Base-by-base conservation (phyloP, 2,797 vertebrate species). In the Rhinichthys osculus region DNA sequence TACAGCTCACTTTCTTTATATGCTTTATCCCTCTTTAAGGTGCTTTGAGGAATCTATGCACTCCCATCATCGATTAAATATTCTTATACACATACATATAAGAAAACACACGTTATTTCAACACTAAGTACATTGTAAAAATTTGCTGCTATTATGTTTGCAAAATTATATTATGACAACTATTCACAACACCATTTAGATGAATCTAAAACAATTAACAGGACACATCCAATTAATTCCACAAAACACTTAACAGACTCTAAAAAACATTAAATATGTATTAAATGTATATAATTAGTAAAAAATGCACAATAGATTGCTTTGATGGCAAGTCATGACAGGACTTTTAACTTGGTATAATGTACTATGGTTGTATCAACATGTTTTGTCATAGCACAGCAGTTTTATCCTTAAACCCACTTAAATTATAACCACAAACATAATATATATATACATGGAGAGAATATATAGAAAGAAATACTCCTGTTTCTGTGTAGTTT, bases 1-100 rank as follows among this genome's bases (percentile, higher is more conserved):
- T n/a, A 8, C 70, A 86, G 92, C 91, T 91, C 87, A 91, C 95
- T 94, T 94, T 94, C 91, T 94, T 95, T 95, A 95, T 93, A 89
- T 89, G 89, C 86, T 88, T 86, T 88, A 83, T 79, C 90, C 89
- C 87, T 92, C 72, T 93, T 93, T 93, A 92, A 94, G 91, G 92
- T 91, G 89, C 87, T 83, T 91, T 77, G 83, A 78, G 82, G 77
- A 82, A 84, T 88, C 83, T 81, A 27, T 82, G 64, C 57, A 62
- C 33, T 82, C 8, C 52, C n/a, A 69, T 80, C 78, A 82, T 84
- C 72, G 89, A 81, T 83, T 33, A 84, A 72, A 77, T 50, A 62
- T 67, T 59, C 19, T 62, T 77, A 40, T 47, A 82, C 80, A 86
- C 33, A 70, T 17, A 64, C 30, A 85, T 77, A 72, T 44, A 57